Conservation (phyloP, 2,797 vertebrate species). For the Sebastiscus tertius region DNA sequence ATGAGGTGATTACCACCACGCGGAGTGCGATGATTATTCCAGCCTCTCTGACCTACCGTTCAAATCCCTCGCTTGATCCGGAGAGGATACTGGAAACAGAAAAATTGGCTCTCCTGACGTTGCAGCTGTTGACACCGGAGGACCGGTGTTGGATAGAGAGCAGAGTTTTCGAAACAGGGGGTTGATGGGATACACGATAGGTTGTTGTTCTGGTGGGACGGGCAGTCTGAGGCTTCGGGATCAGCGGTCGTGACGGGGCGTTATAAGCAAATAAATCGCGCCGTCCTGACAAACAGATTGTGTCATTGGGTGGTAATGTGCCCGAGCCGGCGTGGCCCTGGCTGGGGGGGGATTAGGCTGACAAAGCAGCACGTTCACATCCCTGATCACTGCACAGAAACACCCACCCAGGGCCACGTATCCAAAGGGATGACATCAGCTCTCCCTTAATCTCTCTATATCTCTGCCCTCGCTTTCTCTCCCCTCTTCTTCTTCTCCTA, state of each 20-base stretch:
- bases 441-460: constrained; percentile 60
- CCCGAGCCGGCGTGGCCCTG: constrained; percentile 50
- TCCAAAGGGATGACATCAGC: constrained; percentile 77
- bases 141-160: neutral
- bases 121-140: constrained; percentile 11
- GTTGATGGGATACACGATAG: constrained; percentile 16
- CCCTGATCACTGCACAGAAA: constrained; percentile 55
- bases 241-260: constrained; percentile 6
- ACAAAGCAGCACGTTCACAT: constrained; percentile 74
- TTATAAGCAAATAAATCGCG: constrained; percentile 46
- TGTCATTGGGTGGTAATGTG: constrained; percentile 75
- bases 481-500: constrained; percentile 12
- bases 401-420: constrained; percentile 43
- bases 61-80: constrained; percentile 44
- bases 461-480: constrained; percentile 37
- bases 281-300: constrained; percentile 69
- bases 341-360: constrained; percentile 78
- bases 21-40: constrained; percentile 53
- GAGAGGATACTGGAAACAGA: constrained; percentile 17
- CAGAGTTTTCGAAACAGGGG: neutral
- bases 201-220: constrained; percentile 14
- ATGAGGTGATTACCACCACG: constrained; percentile 60
- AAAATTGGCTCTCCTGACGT: constrained; percentile 17
- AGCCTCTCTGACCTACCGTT: constrained; percentile 51
- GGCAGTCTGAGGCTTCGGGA: constrained; percentile 12